These are phyloP conservation scores for Myotis davidii DNA, from an alignment of 2,113 vertebrate species.

Conservation along the genomic window DNA sequence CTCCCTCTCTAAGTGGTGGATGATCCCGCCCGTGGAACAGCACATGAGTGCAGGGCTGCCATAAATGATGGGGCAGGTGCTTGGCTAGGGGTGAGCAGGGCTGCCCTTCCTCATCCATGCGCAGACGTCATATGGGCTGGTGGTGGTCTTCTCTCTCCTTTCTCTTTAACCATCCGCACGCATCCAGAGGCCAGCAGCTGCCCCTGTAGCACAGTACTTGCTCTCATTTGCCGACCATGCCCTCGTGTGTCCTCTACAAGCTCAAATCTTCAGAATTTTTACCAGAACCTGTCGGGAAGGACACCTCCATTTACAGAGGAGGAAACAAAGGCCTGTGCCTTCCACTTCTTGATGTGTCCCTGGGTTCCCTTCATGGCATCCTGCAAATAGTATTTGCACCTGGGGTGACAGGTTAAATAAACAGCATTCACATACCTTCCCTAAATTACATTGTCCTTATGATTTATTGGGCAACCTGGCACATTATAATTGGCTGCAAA, in stretches of 20 bases:
- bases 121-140: accelerated
- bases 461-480: neutral
- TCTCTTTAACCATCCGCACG: neutral
- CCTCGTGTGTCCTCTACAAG: neutral
- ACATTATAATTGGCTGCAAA: neutral
- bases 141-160: neutral
- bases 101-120: neutral
- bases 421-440: neutral
- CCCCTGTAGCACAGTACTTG: accelerated
- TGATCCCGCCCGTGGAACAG: neutral
- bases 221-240: accelerated
- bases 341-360: neutral
- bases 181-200: neutral
- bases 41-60: neutral
- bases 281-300: neutral
- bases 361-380: neutral
- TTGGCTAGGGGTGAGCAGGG: neutral
- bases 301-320: no score
- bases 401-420: accelerated
- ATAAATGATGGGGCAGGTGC: accelerated
- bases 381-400: neutral
- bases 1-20: neutral
- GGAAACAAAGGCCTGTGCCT: neutral
- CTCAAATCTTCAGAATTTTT: neutral
- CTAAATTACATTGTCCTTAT: neutral